Conservation (phyloP, 2,888 invertebrate genomes). For the Hetaerina titia region DNA sequence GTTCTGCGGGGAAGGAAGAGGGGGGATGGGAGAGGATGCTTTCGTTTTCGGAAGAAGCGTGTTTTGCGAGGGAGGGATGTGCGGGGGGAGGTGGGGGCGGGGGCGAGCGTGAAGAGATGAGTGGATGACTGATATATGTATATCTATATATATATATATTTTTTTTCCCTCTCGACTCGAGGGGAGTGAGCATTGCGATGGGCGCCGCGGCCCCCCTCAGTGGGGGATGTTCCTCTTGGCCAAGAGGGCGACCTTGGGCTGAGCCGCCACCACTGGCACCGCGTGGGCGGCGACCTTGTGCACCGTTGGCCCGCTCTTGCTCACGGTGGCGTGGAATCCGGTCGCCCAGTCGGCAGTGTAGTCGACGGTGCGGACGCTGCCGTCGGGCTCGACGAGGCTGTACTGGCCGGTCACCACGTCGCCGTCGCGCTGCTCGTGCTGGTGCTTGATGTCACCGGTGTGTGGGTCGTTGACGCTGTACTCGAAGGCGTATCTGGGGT, state of each 20-base stretch:
- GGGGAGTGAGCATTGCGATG: background rate
- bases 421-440: slow-evolving; percentile 86
- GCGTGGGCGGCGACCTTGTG: slow-evolving; percentile 58
- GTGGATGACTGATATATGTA: background rate
- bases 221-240: slow-evolving; percentile 63
- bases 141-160: too few relatives aligned
- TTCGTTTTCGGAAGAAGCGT: too few relatives aligned
- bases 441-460: slow-evolving; percentile 87
- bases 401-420: slow-evolving; percentile 85
- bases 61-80: too few relatives aligned
- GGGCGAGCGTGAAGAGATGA: background rate
- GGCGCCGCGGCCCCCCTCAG: background rate
- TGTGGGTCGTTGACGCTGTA: slow-evolving; percentile 87
- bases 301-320: slow-evolving; percentile 76
- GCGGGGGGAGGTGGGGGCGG: too few relatives aligned
- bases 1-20: too few relatives aligned
- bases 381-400: slow-evolving; percentile 84
- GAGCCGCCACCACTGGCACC: background rate
- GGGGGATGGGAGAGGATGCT: too few relatives aligned
- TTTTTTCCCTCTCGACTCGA: background rate
- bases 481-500: slow-evolving; percentile 86
- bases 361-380: slow-evolving; percentile 86
- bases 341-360: slow-evolving; percentile 89
- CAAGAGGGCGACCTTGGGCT: slow-evolving; percentile 58
- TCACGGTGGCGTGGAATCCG: slow-evolving; percentile 87